Base-by-base conservation (phyloP, 2,797 vertebrate genomes). In the Zalophus californianus region DNA sequence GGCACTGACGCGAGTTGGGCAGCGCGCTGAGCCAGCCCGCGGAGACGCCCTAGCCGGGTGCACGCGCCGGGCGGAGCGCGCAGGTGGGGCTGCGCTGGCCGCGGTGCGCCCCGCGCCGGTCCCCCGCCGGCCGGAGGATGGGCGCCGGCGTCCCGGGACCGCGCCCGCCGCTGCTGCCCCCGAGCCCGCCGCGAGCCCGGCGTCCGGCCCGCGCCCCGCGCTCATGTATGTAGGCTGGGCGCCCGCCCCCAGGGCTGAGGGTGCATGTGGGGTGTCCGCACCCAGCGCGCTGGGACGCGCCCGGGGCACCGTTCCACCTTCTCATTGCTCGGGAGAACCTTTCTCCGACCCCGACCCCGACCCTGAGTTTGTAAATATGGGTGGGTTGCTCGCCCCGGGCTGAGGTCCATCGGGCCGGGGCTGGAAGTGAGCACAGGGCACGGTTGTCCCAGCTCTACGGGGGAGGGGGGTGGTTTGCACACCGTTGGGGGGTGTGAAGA, bases 171-270 rank as follows among this genome's bases (percentile, higher is more conserved):
- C 82, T 95, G 84, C 87, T 56, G 23, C 16, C 90, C 44, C 41
- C 1, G 32, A 64, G 80, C 54, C 94, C 32, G 68, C 93, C 14
- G 78, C 38, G 84, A 97, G 88, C 66, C 95, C 18, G 87, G 83
- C 90, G 87, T 97, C 96, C 83, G 41, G 68, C 56, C 62, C 15
- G 41, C 90, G 52, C 52, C 75, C 44, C 78, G 95, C 18, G 72
- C 96, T 91, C 96, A 96, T 97, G 97, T 98, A 98, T 90, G 98
- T 97, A 97, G 94, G 15, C 52, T 86, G 86, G 56, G 84, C 86
- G 41, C 79, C 32, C 44, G 54, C 41, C 38, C 27, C n/a, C 73
- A 4, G 83, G 85, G 50, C 1, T 72, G 66, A 78, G 95, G 87
- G 86, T 96, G 86, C 94, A 85, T 86, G 95, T 20, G 12, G 73